Conservation (phyloP, 1,140 invertebrate species). For the Piezodorus guildinii region DNA sequence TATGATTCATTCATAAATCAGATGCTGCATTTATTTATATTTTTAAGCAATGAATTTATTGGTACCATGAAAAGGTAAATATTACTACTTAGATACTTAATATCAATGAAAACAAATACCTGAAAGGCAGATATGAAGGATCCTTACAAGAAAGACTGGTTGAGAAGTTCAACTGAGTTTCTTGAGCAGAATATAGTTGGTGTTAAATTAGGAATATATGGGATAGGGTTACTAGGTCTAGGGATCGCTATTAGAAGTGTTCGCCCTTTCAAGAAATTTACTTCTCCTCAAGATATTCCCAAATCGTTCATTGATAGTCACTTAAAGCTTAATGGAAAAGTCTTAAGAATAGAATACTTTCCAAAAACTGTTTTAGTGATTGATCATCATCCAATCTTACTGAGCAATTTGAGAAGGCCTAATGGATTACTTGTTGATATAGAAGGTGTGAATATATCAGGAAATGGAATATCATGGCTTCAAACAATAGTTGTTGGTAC, state of each 20-base stretch:
- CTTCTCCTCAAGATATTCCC: slow-evolving; percentile 21
- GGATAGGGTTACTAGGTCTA: slow-evolving; percentile 19
- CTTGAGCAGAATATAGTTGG: slow-evolving; percentile 23
- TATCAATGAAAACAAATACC: too few species aligned
- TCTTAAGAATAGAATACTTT: slow-evolving; percentile 17
- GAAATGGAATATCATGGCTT: slow-evolving; percentile 25
- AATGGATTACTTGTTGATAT: slow-evolving; percentile 20
- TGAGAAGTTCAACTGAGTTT: too few species aligned
- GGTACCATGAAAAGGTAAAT: too few species aligned
- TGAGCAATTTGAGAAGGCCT: not conserved
- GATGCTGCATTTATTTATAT: too few species aligned
- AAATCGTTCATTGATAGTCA: slow-evolving; percentile 19
- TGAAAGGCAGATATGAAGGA: too few species aligned
- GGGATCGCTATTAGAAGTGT: slow-evolving; percentile 22
- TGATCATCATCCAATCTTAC: slow-evolving; percentile 25
- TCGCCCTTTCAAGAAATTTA: slow-evolving; percentile 25
- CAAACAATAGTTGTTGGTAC: slow-evolving; percentile 21
- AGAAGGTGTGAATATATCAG: slow-evolving; percentile 20
- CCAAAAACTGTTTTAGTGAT: slow-evolving; percentile 21
- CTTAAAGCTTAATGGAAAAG: slow-evolving; percentile 22
- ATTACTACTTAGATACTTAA: too few species aligned
- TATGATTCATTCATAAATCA: too few species aligned
- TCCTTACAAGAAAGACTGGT: too few species aligned
- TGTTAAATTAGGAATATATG: slow-evolving; percentile 24
- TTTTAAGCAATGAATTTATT: too few species aligned